A percentile compares a stretch with the other conserved stretches of the same genome.
Conservation (phyloP, 2,888 invertebrate species). For the Drosophila testacea region DNA sequence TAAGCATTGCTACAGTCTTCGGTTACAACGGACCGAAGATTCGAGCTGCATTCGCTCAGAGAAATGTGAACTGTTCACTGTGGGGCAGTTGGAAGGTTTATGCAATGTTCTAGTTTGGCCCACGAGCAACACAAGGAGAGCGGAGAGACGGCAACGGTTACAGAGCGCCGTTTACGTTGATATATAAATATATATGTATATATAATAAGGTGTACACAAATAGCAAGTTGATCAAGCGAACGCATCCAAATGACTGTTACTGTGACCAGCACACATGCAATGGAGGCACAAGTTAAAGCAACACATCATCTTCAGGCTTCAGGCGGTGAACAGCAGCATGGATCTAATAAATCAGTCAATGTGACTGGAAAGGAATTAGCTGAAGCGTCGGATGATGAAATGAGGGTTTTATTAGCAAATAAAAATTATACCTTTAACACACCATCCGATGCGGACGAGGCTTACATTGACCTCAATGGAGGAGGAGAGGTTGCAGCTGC, state of each 20-base stretch:
- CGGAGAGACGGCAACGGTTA: constrained; percentile 18
- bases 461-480: constrained; percentile 56
- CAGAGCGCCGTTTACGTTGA: constrained; percentile 36
- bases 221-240: constrained; percentile 43
- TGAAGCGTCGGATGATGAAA: constrained; percentile 60
- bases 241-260: constrained; percentile 80
- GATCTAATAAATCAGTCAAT: constrained; percentile 46
- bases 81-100: constrained; percentile 60
- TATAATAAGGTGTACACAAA: constrained; percentile 42
- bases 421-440: constrained; percentile 80
- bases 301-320: constrained; percentile 68
- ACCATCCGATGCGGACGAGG: constrained; percentile 74
- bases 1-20: constrained; percentile 32
- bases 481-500: neutral
- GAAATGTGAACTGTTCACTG: constrained; percentile 65
- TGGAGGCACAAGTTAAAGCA: constrained; percentile 83
- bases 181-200: constrained; percentile 36
- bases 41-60: constrained; percentile 21
- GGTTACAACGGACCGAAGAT: constrained; percentile 22
- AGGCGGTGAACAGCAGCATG: constrained; percentile 57
- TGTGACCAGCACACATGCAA: constrained; percentile 80
- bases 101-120: constrained; percentile 74
- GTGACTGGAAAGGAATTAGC: neutral
- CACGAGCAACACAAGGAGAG: constrained; percentile 37
- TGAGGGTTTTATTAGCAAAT: constrained; percentile 77